A percentile compares a stretch with the other conserved stretches of the same genome.
Conservation (phyloP, 2,113 vertebrate genomes). For the Epinephelus lanceolatus region DNA sequence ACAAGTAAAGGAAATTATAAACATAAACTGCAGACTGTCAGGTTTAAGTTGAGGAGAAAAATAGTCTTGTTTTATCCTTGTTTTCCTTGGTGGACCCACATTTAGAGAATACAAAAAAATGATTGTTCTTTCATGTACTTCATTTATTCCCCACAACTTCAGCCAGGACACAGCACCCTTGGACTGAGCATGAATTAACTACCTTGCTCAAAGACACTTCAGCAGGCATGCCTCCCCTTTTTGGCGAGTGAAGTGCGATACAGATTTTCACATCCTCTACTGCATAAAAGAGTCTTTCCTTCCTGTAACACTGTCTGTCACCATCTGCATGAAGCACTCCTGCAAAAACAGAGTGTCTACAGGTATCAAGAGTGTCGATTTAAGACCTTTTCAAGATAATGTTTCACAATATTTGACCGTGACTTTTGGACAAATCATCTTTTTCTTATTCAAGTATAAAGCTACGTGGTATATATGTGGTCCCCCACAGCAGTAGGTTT, state of each 20-base stretch:
- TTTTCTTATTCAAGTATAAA: too few relatives aligned
- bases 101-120: background rate
- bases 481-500: too few relatives aligned
- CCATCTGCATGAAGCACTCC: background rate
- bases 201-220: background rate
- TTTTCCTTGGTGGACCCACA: background rate
- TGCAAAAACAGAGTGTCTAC: background rate
- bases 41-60: background rate
- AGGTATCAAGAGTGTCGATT: too few relatives aligned
- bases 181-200: background rate
- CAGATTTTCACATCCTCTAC: slow-evolving; percentile 17
- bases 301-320: background rate
- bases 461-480: too few relatives aligned
- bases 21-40: background rate
- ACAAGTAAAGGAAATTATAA: background rate
- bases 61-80: background rate
- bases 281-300: background rate
- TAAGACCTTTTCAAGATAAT: too few relatives aligned
- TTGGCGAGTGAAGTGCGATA: background rate
- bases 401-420: too few relatives aligned
- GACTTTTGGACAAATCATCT: too few relatives aligned
- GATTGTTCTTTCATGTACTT: slow-evolving; percentile 1
- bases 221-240: background rate
- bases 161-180: background rate
- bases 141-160: background rate